Evolutionary conservation across 2,797 vertebrate species (phyloP).

Genomic region (Helostoma temminkii): DNA sequence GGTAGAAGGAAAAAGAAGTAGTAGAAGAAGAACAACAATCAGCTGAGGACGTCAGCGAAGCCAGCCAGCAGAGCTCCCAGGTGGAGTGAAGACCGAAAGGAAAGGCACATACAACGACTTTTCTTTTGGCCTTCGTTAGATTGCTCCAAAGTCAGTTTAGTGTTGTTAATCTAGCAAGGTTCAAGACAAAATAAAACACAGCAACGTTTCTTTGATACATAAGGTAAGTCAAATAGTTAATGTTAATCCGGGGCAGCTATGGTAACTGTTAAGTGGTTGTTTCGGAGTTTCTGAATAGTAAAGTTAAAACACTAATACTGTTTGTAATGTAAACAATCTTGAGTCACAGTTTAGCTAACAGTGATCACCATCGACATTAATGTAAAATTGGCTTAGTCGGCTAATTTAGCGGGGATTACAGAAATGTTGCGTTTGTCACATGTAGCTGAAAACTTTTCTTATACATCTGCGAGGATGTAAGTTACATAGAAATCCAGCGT

Average conservation of each 20-base stretch:
- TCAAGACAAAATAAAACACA: neutral
- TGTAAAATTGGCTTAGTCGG: neutral
- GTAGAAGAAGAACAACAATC: neutral
- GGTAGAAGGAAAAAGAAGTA: no score
- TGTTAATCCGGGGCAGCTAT: neutral
- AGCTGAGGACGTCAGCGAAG: constrained; percentile 36
- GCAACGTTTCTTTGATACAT: constrained; percentile 12
- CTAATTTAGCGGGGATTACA: neutral
- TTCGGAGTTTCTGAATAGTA: constrained; percentile 2
- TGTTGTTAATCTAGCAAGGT: neutral
- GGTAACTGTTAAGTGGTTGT: neutral
- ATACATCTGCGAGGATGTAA: neutral
- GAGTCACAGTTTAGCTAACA: neutral
- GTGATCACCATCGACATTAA: accelerated
- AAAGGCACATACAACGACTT: neutral
- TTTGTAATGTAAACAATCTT: no score
- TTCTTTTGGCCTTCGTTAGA: constrained; percentile 69
- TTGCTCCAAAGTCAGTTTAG: neutral
- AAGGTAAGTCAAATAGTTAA: constrained; percentile 36
- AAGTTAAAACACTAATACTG: neutral
- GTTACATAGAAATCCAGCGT: neutral
- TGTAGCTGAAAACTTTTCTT: constrained; percentile 53
- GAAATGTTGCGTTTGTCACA: constrained; percentile 27
- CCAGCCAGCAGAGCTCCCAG: neutral
- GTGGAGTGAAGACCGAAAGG: constrained; percentile 6